Evolutionary conservation across 2,797 vertebrate genomes (phyloP).

Genomic region (Orientallactaga sibirica): DNA sequence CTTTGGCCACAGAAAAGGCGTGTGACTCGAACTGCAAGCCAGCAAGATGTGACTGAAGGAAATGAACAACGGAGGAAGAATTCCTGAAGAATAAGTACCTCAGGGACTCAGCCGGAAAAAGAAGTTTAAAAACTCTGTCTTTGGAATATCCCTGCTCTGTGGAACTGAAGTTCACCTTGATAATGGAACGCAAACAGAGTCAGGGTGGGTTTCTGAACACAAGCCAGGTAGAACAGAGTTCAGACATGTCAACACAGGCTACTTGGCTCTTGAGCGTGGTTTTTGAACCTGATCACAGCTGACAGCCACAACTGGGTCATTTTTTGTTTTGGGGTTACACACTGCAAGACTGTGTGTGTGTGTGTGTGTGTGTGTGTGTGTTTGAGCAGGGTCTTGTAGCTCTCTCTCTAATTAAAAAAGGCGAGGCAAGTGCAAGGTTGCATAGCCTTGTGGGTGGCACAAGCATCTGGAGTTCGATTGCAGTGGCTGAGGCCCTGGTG

Average conservation of each 20-base stretch:
- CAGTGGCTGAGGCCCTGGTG: too few relatives aligned
- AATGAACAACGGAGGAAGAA: background rate
- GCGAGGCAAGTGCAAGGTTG: too few relatives aligned
- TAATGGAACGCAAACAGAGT: background rate
- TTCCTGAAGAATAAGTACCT: background rate
- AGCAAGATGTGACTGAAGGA: background rate
- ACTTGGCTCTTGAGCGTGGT: background rate
- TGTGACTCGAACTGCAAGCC: background rate
- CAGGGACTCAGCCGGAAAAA: background rate
- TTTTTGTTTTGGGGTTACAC: background rate
- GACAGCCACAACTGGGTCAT: background rate
- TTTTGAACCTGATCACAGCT: background rate
- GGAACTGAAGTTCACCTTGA: background rate
- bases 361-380: too few relatives aligned
- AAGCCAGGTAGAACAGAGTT: background rate
- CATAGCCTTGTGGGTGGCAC: too few relatives aligned
- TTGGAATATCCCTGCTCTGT: background rate
- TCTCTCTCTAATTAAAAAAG: too few relatives aligned
- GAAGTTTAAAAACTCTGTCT: background rate
- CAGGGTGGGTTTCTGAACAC: background rate
- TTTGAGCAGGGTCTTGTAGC: too few relatives aligned
- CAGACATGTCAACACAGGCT: background rate
- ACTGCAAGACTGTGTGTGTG: background rate
- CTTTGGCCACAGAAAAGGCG: background rate
- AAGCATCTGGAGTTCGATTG: too few relatives aligned